These are phyloP conservation scores for Diachrysia chrysitis DNA, from an alignment of 2,888 invertebrate species.

Conservation along the genomic window DNA sequence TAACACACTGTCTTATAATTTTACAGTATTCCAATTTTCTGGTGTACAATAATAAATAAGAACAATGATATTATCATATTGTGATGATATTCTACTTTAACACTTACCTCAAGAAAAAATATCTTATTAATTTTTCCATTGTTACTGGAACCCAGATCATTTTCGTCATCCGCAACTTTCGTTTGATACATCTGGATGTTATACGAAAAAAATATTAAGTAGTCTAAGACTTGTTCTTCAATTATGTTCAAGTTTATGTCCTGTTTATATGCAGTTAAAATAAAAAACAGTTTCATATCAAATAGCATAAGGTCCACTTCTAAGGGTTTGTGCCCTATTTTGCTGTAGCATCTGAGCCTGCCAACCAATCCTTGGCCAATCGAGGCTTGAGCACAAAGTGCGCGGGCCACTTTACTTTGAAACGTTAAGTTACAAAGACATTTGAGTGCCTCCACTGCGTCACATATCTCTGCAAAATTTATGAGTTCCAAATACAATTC, in stretches of 20 bases:
- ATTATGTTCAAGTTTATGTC: constrained; percentile 91
- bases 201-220: constrained; percentile 91
- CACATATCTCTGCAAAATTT: constrained; percentile 85
- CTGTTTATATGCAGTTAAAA: constrained; percentile 95
- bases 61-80: background rate
- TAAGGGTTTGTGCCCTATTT: constrained; percentile 82
- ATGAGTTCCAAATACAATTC: constrained; percentile 74
- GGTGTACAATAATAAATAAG: constrained; percentile 5
- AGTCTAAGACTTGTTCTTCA: constrained; percentile 91
- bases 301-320: constrained; percentile 94
- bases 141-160: constrained; percentile 67
- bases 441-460: constrained; percentile 94
- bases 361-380: constrained; percentile 92
- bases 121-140: no score
- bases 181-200: no score
- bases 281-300: constrained; percentile 96
- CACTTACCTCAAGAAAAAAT: constrained; percentile 73
- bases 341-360: constrained; percentile 91
- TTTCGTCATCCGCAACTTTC: no score
- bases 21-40: no score
- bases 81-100: background rate
- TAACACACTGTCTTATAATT: no score
- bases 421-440: constrained; percentile 96
- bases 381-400: constrained; percentile 89
- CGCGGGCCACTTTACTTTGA: constrained; percentile 89